These are phyloP conservation scores for Bursaphelenchus mucronatus DNA, from an alignment of 1,140 invertebrate species.

Conservation along the genomic window DNA sequence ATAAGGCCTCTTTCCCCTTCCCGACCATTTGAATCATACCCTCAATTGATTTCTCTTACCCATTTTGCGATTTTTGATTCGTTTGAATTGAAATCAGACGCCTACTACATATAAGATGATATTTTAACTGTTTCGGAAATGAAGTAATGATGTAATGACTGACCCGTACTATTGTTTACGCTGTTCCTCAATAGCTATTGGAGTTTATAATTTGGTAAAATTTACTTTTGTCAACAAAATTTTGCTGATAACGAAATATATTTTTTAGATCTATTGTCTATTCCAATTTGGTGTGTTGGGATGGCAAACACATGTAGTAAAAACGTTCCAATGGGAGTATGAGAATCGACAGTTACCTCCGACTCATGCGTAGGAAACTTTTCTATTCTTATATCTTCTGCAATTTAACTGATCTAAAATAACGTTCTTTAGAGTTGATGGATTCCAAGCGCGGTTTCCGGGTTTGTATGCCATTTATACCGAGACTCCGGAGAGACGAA, in stretches of 20 bases:
- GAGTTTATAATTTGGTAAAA: constrained; percentile 55
- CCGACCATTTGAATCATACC: too few relatives aligned
- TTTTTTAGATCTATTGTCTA: constrained; percentile 53
- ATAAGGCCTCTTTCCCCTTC: too few relatives aligned
- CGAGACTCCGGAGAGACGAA: constrained; percentile 54
- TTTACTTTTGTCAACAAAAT: neutral
- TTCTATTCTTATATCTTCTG: neutral
- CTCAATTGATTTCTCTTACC: too few relatives aligned
- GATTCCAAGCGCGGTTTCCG: constrained; percentile 56
- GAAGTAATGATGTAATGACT: constrained; percentile 26
- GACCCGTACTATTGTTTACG: constrained; percentile 53
- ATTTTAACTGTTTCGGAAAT: too few relatives aligned
- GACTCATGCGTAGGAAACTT: constrained; percentile 33
- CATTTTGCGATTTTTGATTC: too few relatives aligned
- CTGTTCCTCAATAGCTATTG: constrained; percentile 43
- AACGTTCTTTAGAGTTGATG: constrained; percentile 37
- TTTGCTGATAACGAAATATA: neutral
- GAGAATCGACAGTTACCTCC: constrained; percentile 55
- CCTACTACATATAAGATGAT: too few relatives aligned
- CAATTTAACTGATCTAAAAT: neutral
- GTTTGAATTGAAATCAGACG: too few relatives aligned
- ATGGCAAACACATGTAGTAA: constrained; percentile 54
- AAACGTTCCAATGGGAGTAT: constrained; percentile 49
- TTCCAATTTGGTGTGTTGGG: constrained; percentile 56
- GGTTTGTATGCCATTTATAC: constrained; percentile 58